Base-by-base conservation (phyloP, 2,797 vertebrate species). In the Paratrypauchen microcephalus region DNA sequence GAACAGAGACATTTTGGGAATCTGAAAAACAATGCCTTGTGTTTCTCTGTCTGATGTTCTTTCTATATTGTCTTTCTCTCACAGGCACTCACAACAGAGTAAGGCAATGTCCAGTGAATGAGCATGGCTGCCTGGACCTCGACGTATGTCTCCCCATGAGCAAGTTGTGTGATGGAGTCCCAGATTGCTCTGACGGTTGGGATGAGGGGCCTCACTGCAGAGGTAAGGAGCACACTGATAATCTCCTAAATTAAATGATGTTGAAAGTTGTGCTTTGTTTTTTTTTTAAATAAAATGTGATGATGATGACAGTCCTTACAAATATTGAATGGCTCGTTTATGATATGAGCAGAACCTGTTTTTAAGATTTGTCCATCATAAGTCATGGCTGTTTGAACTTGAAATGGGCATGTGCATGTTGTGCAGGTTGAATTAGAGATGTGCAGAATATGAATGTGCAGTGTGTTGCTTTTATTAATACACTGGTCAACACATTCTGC, bases 191-290 rank as follows among this genome's bases (percentile, higher is more conserved):
- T 0, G 96, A 98, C 0, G 95, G 95, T 73, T 96, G 95, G 0
- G 97, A 98, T 0, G 97, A 98, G 88, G 97, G 97, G 0, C 77
- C 96, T 0, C 95, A 97, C 83, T 98, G 97, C 80, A 92, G 95
- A 93, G 95, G 97, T 98, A 94, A 73, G 39, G 32, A 61, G 65
- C 41, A 18, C 62, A 62, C 18, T 60, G 52, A 55, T 23, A 7
- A n/a, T 9, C 19, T 21, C 9, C 21, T 23, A 3, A 15, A 23
- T 55, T 11, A 55, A 23, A 23, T 52, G 19, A 52, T 19, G 19
- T 9, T 52, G 7, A 9, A 36, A 52, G 50, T 9, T 12, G 52
- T 24, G 52, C n/a, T 21, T 50, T 54, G 4, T 54, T 52, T 36
- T 19, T 54, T 52, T 36, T 19, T 52, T 12, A n/a, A 54, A 54